Evolutionary conservation across 2,888 invertebrate species (phyloP), one percentile per base, ranked within the genome.

Genomic region (Caenorhabditis wallacei): DNA sequence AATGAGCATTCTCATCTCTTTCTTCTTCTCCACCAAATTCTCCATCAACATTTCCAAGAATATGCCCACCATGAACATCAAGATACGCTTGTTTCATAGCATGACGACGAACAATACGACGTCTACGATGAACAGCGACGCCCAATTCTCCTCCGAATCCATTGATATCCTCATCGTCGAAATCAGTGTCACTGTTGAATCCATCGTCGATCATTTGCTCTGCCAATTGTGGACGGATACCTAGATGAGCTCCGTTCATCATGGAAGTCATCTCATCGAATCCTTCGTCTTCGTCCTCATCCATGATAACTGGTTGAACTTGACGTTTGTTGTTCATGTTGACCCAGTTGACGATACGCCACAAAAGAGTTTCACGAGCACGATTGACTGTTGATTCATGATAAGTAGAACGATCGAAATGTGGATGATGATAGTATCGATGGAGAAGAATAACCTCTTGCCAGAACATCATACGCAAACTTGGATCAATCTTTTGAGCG

Each of bases 41-140:
- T 22, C 46, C 43, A 5, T n/a, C 48, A 7, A n/a, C 43, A 22
- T 10, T 16, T 18, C 59, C 71, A 30, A 30, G 8, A 30, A 8
- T 8, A 30, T 72, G 54, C 11, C 20, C 24, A 18, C 16, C 72
- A 10, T 53, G 24, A n/a, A 72, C 13, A n/a, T 54, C 43, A 1
- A 74, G 13, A n/a, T 54, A 35, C 7, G 72, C 72, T 16, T 64
- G 63, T 30, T 74, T 74, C 5, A 63, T 30, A 20, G 72, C 72
- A n/a, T 43, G 18, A 40, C 46, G 72, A 16, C 72, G 63, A 22
- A 64, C 72, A 16, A 24, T 18, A 46, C 64, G 72, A 20, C 72
- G 63, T 54, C 64, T 26, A 20, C 56, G 26, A 8, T 46, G 53
- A 11, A 54, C 30, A 2, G 37, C 16, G 11, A 59, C 71, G 18